Percentiles rank a stretch among this genome's conserved stretches.
These are phyloP conservation scores for Protonibea diacanthus DNA, from an alignment of 2,797 vertebrate genomes.

Conservation along the genomic window DNA sequence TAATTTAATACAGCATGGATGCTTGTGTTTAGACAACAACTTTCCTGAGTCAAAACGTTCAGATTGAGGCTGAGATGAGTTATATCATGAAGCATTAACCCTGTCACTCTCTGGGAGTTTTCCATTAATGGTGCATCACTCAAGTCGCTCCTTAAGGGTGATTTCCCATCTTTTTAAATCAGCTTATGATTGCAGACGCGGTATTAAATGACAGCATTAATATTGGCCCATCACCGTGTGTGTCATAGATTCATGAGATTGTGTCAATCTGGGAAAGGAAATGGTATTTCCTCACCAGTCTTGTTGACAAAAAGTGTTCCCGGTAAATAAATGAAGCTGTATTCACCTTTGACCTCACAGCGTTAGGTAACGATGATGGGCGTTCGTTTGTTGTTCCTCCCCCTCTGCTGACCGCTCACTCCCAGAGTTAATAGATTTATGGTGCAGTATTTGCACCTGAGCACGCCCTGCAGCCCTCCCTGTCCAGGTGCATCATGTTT, in stretches of 20 bases:
- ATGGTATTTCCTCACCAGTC: constrained; percentile 4
- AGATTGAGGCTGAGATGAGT: not conserved
- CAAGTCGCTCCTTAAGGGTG: not conserved
- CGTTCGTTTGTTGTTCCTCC: constrained; percentile 39
- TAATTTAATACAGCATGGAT: not conserved
- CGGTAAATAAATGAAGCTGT: not conserved
- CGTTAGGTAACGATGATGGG: not conserved
- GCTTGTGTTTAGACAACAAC: not conserved
- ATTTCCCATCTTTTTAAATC: constrained; percentile 17
- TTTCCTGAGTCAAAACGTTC: not conserved
- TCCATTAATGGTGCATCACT: constrained; percentile 11
- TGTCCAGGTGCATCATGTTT: not conserved
- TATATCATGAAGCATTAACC: not conserved
- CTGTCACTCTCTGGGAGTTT: not conserved
- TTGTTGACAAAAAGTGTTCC: not conserved
- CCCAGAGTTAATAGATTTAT: constrained; percentile 14
- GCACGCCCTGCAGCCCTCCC: constrained; percentile 8
- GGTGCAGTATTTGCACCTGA: not conserved
- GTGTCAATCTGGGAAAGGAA: constrained; percentile 25
- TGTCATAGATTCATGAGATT: constrained; percentile 3
- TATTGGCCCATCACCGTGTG: not conserved
- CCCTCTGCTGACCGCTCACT: not conserved
- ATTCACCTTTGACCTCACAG: constrained; percentile 15
- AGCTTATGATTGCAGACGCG: constrained; percentile 24
- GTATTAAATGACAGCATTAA: not conserved